Conservation (phyloP, 1,140 invertebrate genomes). For the Pseudomyrmex pallidus region DNA sequence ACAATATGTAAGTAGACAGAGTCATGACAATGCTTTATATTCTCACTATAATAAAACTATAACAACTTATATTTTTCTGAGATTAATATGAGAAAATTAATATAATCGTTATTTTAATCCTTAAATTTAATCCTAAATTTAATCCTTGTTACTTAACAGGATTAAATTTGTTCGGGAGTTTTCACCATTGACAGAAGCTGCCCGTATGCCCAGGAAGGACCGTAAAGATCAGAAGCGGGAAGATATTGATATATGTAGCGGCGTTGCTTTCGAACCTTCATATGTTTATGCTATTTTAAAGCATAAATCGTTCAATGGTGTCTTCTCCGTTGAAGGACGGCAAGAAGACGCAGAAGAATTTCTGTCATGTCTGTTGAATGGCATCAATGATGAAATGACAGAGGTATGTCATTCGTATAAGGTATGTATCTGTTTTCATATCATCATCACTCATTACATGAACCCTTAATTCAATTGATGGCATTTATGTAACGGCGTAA, state of each 20-base stretch:
- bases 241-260: conserved; percentile 84
- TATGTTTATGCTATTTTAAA: conserved; percentile 93
- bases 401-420: conserved; percentile 86
- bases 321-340: conserved; percentile 90
- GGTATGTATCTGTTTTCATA: no score
- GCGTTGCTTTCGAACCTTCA: conserved; percentile 92
- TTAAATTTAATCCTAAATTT: no score
- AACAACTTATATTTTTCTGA: no score
- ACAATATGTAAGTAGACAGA: conserved; percentile 91
- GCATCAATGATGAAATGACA: conserved; percentile 98
- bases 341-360: conserved; percentile 99
- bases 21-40: not conserved
- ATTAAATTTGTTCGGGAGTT: conserved; percentile 90
- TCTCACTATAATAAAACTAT: no score
- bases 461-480: not conserved
- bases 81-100: conserved; percentile 3
- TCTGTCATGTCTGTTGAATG: conserved; percentile 95
- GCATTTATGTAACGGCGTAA: no score
- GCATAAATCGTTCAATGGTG: conserved; percentile 89
- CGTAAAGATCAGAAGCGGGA: conserved; percentile 78
- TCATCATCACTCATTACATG: conserved; percentile 15
- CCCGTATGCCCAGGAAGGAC: conserved; percentile 85
- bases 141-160: conserved; percentile 84
- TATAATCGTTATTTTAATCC: conserved; percentile 18
- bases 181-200: conserved; percentile 86